Percentiles rank a stretch among this genome's conserved stretches.
These are phyloP conservation scores for Hucho hucho DNA, from an alignment of 2,113 vertebrate genomes.

Conservation along the genomic window DNA sequence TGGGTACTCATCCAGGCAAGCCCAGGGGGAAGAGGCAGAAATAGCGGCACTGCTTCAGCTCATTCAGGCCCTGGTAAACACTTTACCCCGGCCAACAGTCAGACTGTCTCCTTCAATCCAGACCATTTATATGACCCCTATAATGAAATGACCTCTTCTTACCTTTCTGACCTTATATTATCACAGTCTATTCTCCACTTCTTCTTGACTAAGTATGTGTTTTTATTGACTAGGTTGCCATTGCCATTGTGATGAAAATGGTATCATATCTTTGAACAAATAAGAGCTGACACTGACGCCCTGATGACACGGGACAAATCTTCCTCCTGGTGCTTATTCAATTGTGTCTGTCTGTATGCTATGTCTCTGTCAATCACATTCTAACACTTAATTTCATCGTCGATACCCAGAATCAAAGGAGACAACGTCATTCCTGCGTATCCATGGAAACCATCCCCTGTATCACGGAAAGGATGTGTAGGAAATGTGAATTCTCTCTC, in stretches of 20 bases:
- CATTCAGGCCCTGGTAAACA: conserved; percentile 2
- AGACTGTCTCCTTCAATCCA: not conserved
- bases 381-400: too few species aligned
- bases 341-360: too few species aligned
- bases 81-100: not conserved
- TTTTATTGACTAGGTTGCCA: not conserved
- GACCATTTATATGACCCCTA: not conserved
- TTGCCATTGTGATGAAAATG: not conserved
- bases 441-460: too few species aligned
- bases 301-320: too few species aligned
- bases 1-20: conserved; percentile 5
- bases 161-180: not conserved
- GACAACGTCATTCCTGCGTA: too few species aligned
- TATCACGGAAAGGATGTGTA: too few species aligned
- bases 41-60: conserved; percentile 2
- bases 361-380: too few species aligned
- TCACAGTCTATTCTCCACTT: not conserved
- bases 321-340: too few species aligned
- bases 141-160: not conserved
- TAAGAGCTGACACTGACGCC: too few species aligned
- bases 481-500: not conserved
- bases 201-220: not conserved
- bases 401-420: not conserved
- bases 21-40: conserved; percentile 6
- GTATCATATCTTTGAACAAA: not conserved